Evolutionary conservation across 2,888 invertebrate species (phyloP).

Genomic region (Mythimna impura): DNA sequence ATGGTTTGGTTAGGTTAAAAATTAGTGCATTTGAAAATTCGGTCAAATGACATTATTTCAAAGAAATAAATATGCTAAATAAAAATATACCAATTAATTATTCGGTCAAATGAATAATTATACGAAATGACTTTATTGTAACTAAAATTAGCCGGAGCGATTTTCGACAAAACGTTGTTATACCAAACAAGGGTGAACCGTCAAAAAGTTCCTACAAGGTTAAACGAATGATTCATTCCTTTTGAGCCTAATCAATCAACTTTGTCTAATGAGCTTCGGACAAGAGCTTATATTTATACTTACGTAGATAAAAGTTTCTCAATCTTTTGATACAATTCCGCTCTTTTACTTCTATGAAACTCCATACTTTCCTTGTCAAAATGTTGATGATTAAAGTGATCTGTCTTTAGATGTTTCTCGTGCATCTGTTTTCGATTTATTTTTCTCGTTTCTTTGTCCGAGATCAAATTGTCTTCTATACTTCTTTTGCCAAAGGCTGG

Average conservation of each 20-base stretch:
- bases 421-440: slow-evolving; percentile 83
- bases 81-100: no score
- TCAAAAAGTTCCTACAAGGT: not conserved
- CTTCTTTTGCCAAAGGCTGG: slow-evolving; percentile 88
- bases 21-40: no score
- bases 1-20: no score
- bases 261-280: not conserved
- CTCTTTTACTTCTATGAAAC: slow-evolving; percentile 91
- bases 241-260: not conserved
- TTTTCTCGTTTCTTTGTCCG: slow-evolving; percentile 80
- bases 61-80: no score
- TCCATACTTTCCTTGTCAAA: slow-evolving; percentile 78
- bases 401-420: slow-evolving; percentile 71
- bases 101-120: no score
- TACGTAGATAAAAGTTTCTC: slow-evolving; percentile 91
- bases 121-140: no score
- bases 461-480: slow-evolving; percentile 67
- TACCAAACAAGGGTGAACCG: no score
- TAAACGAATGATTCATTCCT: not conserved
- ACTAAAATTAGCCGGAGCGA: no score
- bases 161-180: no score
- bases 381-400: slow-evolving; percentile 76
- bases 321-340: slow-evolving; percentile 91
- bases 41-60: no score
- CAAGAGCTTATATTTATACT: slow-evolving; percentile 73